Base-by-base conservation (phyloP, 2,113 vertebrate species). In the Abramis brama region DNA sequence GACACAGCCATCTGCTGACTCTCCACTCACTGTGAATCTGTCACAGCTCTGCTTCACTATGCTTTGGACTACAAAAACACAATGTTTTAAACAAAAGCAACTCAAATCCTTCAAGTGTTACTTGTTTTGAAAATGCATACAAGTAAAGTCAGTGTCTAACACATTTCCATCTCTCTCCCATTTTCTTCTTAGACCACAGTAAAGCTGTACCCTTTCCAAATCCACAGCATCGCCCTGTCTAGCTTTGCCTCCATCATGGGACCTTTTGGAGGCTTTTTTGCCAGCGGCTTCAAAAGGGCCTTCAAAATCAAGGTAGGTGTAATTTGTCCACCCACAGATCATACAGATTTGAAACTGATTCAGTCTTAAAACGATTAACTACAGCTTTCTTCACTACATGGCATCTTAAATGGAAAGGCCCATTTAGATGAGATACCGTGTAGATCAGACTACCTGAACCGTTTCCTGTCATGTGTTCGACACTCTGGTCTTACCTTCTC, bases 211-310 rank as follows among this genome's bases (percentile, higher is more conserved):
- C 98, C 98, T 0, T 99, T 99, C 96, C 98, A 99, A 92, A 97
- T 99, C 90, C 98, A 99, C 95, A 99, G 98, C 93, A 97, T 99
- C 0, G 97, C 98, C 0, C 97, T 99, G 1, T 99, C 98, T 25
- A 94, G 94, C 2, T 99, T 99, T 0, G 97, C 98, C 86, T 99
- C 98, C 9, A 96, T 99, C 85, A 96, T 99, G 0, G 97, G 98
- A 2, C 98, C 98, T 0, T 99, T 99, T 0, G 98, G 98, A 13
- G 98, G 98, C 1, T 99, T 99, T 95, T 99, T 99, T 2, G 97
- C 98, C 81, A 99, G 98, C 4, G 98, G 98, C 60, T 99, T 99
- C 86, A 99, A 99, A 89, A 97, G 98, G 82, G 98, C 98, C 78
- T 99, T 99, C 88, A 99, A 99, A 92, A 99, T 99, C 90, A 99